Evolutionary conservation across 2,113 vertebrate species (phyloP).

Genomic region (Tachuris rubrigastra): DNA sequence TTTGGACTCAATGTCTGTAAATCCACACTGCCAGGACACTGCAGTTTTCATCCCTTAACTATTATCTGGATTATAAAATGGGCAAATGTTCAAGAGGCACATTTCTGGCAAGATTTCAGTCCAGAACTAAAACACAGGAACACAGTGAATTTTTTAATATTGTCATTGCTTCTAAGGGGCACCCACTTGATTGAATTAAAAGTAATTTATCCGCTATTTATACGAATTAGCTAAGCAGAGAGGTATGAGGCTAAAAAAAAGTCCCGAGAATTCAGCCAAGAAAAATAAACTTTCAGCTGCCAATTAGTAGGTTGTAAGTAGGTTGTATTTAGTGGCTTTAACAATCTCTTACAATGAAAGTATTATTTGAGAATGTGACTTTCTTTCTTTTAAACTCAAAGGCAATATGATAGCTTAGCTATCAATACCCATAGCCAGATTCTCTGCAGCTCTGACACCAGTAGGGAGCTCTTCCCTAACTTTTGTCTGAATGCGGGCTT

Average conservation of each 20-base stretch:
- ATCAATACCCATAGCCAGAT: background rate
- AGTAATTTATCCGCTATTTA: background rate
- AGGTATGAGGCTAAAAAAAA: conserved; percentile 30
- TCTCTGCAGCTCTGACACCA: background rate
- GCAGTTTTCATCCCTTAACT: background rate
- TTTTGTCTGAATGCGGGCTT: background rate
- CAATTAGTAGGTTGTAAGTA: conserved; percentile 21
- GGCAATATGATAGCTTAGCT: background rate
- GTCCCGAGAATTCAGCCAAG: conserved; percentile 10
- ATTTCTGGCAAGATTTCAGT: background rate
- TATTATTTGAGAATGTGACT: background rate
- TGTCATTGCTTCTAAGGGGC: conserved; percentile 15
- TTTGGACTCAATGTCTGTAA: background rate
- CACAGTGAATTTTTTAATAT: background rate
- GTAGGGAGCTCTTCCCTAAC: background rate
- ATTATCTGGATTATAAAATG: background rate
- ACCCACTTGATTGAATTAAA: conserved; percentile 29
- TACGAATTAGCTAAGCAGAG: background rate
- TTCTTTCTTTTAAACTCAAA: background rate
- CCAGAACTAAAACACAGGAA: background rate
- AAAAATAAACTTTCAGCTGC: conserved; percentile 32
- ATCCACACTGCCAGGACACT: background rate
- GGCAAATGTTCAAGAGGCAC: background rate
- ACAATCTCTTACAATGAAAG: background rate
- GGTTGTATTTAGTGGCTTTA: conserved; percentile 11